phyloP scores from a whole-genome alignment of 2,113 vertebrate species.

The Cololabis saira region DNA sequence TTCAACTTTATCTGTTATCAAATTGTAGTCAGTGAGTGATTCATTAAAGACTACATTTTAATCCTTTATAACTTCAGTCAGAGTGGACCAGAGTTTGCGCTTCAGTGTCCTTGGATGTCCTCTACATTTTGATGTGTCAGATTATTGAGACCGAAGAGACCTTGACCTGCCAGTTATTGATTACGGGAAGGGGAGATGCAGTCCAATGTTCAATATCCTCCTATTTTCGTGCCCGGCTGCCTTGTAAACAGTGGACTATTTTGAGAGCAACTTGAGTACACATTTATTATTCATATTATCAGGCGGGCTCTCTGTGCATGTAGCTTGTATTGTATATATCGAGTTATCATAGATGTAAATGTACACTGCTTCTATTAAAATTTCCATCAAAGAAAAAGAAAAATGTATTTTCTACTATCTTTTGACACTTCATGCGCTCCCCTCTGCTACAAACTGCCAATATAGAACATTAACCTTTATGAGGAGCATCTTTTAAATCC shows the following conservation, averaged over 20 bases:
- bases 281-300: constrained; percentile 67
- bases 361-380: constrained; percentile 4
- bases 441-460: neutral
- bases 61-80: neutral
- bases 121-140: constrained; percentile 39
- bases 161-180: constrained; percentile 58
- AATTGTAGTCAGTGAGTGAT: neutral
- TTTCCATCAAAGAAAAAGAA: constrained; percentile 10
- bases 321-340: constrained; percentile 2
- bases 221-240: constrained; percentile 35
- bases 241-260: constrained; percentile 61
- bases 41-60: neutral
- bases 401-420: neutral
- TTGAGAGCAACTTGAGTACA: constrained; percentile 47
- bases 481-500: constrained; percentile 11
- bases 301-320: constrained; percentile 8
- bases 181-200: constrained; percentile 39
- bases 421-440: neutral
- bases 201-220: constrained; percentile 43
- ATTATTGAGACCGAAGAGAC: constrained; percentile 21
- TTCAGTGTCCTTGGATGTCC: constrained; percentile 33
- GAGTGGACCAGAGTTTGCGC: neutral
- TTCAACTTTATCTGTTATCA: neutral
- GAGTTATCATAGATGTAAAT: constrained; percentile 21
- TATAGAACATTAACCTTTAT: neutral